Evolutionary conservation across 1,140 invertebrate genomes (phyloP).

Genomic region (Coptotermes formosanus): DNA sequence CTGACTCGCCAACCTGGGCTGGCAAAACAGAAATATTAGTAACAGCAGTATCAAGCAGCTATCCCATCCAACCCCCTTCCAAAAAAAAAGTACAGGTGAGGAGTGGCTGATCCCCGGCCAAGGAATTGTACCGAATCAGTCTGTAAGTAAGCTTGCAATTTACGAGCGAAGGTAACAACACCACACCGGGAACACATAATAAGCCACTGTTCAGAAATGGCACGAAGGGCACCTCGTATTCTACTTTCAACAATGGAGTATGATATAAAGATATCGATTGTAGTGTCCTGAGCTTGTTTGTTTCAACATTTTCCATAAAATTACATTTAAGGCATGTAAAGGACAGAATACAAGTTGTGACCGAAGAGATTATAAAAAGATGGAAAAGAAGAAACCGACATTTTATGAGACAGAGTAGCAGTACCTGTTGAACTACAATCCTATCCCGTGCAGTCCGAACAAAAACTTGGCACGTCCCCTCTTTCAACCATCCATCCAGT

Average conservation of each 20-base stretch:
- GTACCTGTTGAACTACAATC: not conserved
- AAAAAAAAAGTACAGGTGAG: too few species aligned
- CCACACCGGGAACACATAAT: too few species aligned
- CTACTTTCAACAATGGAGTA: not conserved
- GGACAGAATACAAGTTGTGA: not conserved
- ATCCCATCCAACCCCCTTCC: too few species aligned
- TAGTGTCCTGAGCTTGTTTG: not conserved
- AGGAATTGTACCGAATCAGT: too few species aligned
- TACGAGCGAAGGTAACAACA: too few species aligned
- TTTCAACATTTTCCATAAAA: not conserved
- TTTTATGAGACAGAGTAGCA: not conserved
- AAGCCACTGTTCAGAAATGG: too few species aligned
- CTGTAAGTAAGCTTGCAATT: too few species aligned
- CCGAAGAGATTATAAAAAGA: not conserved
- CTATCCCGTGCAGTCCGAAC: not conserved
- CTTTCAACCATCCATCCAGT: not conserved
- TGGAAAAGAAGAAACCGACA: not conserved
- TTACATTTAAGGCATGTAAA: not conserved
- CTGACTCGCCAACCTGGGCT: too few species aligned
- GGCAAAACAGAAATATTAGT: too few species aligned
- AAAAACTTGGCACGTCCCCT: not conserved
- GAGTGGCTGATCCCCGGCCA: too few species aligned
- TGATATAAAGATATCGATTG: not conserved
- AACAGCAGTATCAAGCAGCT: too few species aligned
- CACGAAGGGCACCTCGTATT: too few species aligned